A percentile compares a stretch with the other conserved stretches of the same genome.
Evolutionary conservation across 2,797 vertebrate genomes (phyloP).

Genomic region (Chelmon rostratus): DNA sequence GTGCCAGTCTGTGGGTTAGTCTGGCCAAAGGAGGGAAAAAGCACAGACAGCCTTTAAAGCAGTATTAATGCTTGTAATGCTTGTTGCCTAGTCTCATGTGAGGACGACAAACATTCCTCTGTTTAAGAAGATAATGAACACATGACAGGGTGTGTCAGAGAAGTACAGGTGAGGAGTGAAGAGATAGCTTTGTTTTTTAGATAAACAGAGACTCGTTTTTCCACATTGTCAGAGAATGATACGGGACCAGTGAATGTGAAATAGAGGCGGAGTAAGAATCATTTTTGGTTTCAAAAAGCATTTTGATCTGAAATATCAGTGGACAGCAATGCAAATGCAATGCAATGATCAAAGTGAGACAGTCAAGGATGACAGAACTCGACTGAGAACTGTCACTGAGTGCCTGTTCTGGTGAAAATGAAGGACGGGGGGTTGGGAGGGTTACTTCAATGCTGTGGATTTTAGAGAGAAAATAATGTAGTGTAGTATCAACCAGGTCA

Average conservation of each 20-base stretch:
- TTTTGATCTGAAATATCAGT: background rate
- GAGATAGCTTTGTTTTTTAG: background rate
- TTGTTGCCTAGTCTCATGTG: background rate
- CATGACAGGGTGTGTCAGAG: slow-evolving; percentile 16
- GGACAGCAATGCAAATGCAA: background rate
- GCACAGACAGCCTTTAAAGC: slow-evolving; percentile 19
- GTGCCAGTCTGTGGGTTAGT: background rate
- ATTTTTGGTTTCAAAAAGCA: background rate
- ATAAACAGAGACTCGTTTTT: slow-evolving; percentile 18
- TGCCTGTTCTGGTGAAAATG: background rate
- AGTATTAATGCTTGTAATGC: slow-evolving; percentile 22
- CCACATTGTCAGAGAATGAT: background rate
- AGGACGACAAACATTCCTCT: slow-evolving; percentile 17
- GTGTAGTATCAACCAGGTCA: background rate
- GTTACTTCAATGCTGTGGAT: background rate
- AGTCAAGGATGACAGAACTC: background rate
- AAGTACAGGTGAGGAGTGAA: background rate
- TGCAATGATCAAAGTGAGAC: background rate
- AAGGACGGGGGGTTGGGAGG: background rate
- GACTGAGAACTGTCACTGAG: background rate
- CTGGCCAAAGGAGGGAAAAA: background rate
- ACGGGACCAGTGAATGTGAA: background rate
- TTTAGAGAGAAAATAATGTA: background rate
- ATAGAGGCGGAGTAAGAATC: background rate
- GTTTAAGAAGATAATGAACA: background rate